Evolutionary conservation across 2,888 invertebrate species (phyloP), one percentile per base, ranked within the genome.

Genomic region (Eupelmus urozonus): DNA sequence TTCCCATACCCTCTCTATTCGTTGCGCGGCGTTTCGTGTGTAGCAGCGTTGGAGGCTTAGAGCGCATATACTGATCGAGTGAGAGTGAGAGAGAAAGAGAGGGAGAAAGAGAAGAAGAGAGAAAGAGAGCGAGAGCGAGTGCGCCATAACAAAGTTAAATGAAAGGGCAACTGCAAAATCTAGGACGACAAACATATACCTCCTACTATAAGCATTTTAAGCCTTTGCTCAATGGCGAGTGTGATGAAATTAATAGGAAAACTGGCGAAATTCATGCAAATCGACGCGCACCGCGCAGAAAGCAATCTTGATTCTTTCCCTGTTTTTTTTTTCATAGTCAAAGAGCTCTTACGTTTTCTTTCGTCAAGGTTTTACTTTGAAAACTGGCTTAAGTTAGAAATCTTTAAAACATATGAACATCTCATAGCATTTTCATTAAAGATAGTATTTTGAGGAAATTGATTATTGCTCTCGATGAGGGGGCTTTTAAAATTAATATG

Each of bases 261-360:
- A 76, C 78, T 80, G 80, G 72, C 70, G 80, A 80, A 80, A 80
- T 80, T 80, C 80, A 76, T 80, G 73, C 80, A 80, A 80, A 76
- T 79, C 70, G 75, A n/a, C 40, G 62, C 65, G 25, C 9, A 11
- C 23, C 25, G 34, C 70, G 51, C 55, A 34, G 27, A 71, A 76
- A 72, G 76, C 76, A 79, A 79, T 79, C 79, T 79, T 76, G 79
- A 79, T 79, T 59, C 71, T 59, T 63, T 63, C 29, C 57, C 18
- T 23, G 27, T 53, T 51, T 72, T 70, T n/a, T n/a, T 63, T 53
- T 45, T 16, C 13, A 9, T 57, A 65, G 51, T 57, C 20, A 51
- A 65, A 76, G 40, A 60, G 23, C 59, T 25, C 66, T 70, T 65
- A 51, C 49, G 55, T 69, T 57, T 49, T 63, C 42, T 76, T 53